Evolutionary conservation across 2,113 vertebrate species (phyloP), one percentile per base, ranked within the genome.

Genomic region (Atherinomorus stipes): DNA sequence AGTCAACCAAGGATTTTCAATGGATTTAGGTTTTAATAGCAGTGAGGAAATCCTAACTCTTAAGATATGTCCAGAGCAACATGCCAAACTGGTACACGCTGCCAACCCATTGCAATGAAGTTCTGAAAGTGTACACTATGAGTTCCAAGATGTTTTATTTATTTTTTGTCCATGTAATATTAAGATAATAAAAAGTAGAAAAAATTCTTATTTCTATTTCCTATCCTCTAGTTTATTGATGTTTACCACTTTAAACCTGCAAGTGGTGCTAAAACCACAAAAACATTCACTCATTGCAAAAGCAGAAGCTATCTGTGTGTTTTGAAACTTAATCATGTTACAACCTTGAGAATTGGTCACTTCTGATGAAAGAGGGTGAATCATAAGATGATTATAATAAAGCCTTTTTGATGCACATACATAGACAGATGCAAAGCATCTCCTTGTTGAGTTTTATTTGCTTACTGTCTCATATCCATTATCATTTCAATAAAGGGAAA

Each of bases 301-400:
- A 57, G 40, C 63, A 72, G 51, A 31, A 76, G 7, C 28, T 51
- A 56, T 28, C 28, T 22, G 40, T 53, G 47, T 70, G 50, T 44
- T 63, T 63, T 7, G 7, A 26, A 64, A 59, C 21, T 56, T 40
- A 44, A 50, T 74, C 13, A 47, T 42, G 13, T 60, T 52, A 25
- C 3, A 54, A 16, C 26, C 34, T 47, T 54, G 42, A 52, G 21
- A 25, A 0, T n/a, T 11, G 67, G 22, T 78, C 50, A 4, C 11
- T 74, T 42, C 38, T 15, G 37, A 60, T 34, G 11, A 58, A 57
- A 63, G 22, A 37, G 52, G 3, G 59, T 53, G 18, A n/a, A 23
- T 21, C 38, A 4, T 34, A 44, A 44, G 31, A 34, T 38, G 21
- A 60, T 65, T 25, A 58, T 19, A 44, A 50, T 40, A 7, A 44